Conservation (phyloP, 92 coral and sea anemone genomes). For the Ricordea florida region DNA sequence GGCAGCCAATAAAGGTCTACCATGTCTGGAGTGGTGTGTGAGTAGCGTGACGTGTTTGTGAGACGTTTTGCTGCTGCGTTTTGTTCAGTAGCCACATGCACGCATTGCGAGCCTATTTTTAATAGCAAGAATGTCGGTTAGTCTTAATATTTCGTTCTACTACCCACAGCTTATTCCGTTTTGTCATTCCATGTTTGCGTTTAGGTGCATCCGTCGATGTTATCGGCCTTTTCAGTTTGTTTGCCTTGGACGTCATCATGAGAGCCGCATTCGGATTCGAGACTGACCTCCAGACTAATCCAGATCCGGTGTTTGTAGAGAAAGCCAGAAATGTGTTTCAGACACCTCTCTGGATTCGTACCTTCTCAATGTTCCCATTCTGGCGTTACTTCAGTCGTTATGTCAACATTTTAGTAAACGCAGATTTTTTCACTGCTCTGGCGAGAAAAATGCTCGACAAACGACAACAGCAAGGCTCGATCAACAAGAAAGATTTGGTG, state of each 20-base stretch:
- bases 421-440: constrained; percentile 21
- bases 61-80: too few species aligned
- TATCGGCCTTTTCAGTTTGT: constrained; percentile 42
- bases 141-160: too few species aligned
- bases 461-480: constrained; percentile 10
- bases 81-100: too few species aligned
- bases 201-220: constrained; percentile 65
- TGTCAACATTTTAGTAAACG: constrained; percentile 3
- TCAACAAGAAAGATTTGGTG: constrained; percentile 39
- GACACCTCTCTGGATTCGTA: constrained; percentile 50
- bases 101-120: too few species aligned
- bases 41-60: too few species aligned
- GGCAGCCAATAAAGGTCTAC: too few species aligned
- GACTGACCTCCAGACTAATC: constrained; percentile 41
- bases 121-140: too few species aligned
- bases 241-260: constrained; percentile 73
- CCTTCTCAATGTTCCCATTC: constrained; percentile 62
- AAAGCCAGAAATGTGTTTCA: constrained; percentile 15
- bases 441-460: constrained; percentile 38
- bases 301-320: constrained; percentile 44
- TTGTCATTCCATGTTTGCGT: too few species aligned
- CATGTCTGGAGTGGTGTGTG: too few species aligned
- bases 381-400: constrained; percentile 26
- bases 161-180: too few species aligned
- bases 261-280: constrained; percentile 69